Evolutionary conservation across 1,140 invertebrate genomes (phyloP).

Genomic region (Leguminivora glycinivorella): DNA sequence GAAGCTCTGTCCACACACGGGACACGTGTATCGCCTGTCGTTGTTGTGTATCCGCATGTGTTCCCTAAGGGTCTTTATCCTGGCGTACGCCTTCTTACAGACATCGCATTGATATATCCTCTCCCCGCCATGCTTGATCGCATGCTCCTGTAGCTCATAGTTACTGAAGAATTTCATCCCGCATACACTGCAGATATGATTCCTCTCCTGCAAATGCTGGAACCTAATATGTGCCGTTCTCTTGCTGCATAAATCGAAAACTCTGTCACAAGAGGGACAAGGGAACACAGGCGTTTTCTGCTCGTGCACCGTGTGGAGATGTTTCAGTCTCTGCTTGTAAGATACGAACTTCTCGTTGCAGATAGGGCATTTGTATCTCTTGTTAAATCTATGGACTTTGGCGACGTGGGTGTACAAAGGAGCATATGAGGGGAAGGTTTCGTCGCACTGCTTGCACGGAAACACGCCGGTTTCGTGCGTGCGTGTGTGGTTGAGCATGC

Average conservation of each 20-base stretch:
- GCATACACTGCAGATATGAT: slow-evolving; percentile 66
- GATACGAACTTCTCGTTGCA: slow-evolving; percentile 69
- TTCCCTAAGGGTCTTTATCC: slow-evolving; percentile 77
- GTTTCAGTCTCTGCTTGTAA: slow-evolving; percentile 66
- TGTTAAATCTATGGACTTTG: slow-evolving; percentile 62
- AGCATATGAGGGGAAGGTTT: slow-evolving; percentile 55
- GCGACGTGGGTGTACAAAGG: slow-evolving; percentile 58
- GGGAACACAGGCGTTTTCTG: slow-evolving; percentile 61
- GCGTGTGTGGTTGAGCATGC: slow-evolving; percentile 62
- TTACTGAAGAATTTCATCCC: slow-evolving; percentile 71
- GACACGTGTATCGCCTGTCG: slow-evolving; percentile 68
- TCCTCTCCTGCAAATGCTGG: slow-evolving; percentile 64
- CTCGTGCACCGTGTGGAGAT: slow-evolving; percentile 61
- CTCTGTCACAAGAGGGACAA: slow-evolving; percentile 62
- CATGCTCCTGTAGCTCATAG: slow-evolving; percentile 66
- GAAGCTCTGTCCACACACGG: slow-evolving; percentile 73
- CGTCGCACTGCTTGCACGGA: slow-evolving; percentile 65
- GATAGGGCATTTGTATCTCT: slow-evolving; percentile 69
- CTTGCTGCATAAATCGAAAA: slow-evolving; percentile 67
- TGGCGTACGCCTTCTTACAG: slow-evolving; percentile 78
- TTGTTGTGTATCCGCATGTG: slow-evolving; percentile 77
- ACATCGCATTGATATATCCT: slow-evolving; percentile 71
- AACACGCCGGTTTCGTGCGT: slow-evolving; percentile 66
- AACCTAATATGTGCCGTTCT: slow-evolving; percentile 62
- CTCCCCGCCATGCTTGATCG: slow-evolving; percentile 65